Conservation (phyloP, 2,797 vertebrate genomes). For the Zenarchopterus dispar region DNA sequence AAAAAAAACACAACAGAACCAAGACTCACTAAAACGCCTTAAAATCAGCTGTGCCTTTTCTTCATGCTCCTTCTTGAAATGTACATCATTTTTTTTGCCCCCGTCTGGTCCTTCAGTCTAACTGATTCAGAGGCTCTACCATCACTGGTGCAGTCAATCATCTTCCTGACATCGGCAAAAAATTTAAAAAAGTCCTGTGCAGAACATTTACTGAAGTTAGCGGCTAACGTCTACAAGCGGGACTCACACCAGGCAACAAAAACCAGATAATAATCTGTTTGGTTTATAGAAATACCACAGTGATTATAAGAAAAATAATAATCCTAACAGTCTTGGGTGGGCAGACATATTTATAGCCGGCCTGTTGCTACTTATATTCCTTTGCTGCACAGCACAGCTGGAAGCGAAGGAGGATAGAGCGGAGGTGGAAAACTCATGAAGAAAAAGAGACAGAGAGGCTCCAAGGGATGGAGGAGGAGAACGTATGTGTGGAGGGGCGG, state of each 20-base stretch:
- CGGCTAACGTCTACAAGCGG: conserved; percentile 27
- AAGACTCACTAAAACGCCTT: conserved; percentile 1
- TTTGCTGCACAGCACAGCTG: conserved; percentile 75
- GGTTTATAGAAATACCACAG: conserved; percentile 70
- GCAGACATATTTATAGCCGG: conserved; percentile 77
- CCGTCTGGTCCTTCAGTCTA: conserved; percentile 5
- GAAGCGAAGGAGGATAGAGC: conserved; percentile 59
- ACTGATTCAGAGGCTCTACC: neutral
- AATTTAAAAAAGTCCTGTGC: conserved; percentile 17
- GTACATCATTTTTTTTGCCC: conserved; percentile 13
- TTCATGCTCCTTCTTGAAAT: neutral
- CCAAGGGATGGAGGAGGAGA: conserved; percentile 24
- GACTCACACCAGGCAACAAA: conserved; percentile 48
- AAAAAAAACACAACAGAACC: neutral
- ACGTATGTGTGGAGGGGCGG: conserved; percentile 9
- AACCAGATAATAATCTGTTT: conserved; percentile 74
- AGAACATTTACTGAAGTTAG: conserved; percentile 4
- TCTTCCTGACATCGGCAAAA: conserved; percentile 3
- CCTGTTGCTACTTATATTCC: conserved; percentile 74
- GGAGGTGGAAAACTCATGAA: conserved; percentile 55
- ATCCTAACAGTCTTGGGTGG: conserved; percentile 82
- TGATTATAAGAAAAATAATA: conserved; percentile 81
- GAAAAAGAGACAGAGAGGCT: conserved; percentile 49
- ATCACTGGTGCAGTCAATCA: conserved; percentile 16
- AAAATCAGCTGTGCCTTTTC: conserved; percentile 34